These are phyloP conservation scores for Hipposideros larvatus DNA, from an alignment of 2,797 vertebrate genomes.

Conservation along the genomic window DNA sequence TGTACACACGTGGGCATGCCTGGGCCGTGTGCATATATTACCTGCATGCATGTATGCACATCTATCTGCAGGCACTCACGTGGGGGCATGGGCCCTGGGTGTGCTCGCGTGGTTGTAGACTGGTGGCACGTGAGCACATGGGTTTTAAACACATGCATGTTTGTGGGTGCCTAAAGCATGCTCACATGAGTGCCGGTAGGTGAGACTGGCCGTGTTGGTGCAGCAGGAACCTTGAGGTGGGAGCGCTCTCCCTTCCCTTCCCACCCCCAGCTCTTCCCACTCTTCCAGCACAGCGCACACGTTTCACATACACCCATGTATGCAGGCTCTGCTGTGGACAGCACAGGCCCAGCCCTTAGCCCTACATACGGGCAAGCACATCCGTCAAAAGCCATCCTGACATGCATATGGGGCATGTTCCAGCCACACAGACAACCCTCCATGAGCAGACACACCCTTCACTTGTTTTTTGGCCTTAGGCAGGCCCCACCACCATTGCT, in stretches of 20 bases:
- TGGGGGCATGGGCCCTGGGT: background rate
- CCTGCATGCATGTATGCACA: background rate
- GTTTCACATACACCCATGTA: background rate
- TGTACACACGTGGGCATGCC: accelerated
- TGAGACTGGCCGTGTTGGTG: background rate
- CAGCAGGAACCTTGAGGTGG: background rate
- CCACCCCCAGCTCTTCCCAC: background rate
- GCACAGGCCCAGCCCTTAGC: background rate
- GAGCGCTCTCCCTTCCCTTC: background rate
- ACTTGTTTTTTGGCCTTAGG: background rate
- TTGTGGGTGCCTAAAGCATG: background rate
- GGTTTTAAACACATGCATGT: background rate
- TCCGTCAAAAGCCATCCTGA: background rate
- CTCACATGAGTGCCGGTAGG: background rate
- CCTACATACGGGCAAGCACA: background rate
- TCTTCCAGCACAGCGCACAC: background rate
- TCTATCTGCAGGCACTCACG: background rate
- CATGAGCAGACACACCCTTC: background rate
- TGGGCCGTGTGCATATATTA: accelerated
- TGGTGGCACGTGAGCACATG: accelerated
- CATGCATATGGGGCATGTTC: accelerated
- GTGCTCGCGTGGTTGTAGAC: background rate
- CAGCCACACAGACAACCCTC: background rate
- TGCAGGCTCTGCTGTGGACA: background rate
- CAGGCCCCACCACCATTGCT: background rate